A percentile compares a stretch with the other conserved stretches of the same genome.
Evolutionary conservation across 2,888 invertebrate species (phyloP).

Genomic region (Thumatha senex): DNA sequence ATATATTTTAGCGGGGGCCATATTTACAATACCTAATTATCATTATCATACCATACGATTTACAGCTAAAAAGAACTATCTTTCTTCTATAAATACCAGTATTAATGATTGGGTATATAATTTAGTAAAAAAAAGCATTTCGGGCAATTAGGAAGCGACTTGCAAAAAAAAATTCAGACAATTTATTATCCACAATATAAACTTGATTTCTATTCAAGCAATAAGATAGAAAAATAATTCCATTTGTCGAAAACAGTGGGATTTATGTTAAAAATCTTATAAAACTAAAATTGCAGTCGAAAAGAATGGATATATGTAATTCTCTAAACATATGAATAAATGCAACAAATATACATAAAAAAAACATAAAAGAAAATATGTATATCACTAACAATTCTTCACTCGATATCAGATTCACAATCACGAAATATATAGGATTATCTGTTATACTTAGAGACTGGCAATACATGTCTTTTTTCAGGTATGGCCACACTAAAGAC

Average conservation of each 20-base stretch:
- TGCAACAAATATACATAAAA: slow-evolving; percentile 76
- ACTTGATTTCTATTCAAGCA: background rate
- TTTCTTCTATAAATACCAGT: slow-evolving; percentile 29
- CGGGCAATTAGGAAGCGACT: slow-evolving; percentile 36
- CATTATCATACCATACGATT: slow-evolving; percentile 37
- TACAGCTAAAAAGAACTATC: slow-evolving; percentile 28
- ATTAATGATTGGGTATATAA: slow-evolving; percentile 14
- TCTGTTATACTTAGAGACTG: slow-evolving; percentile 10
- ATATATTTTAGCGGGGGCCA: slow-evolving; percentile 51
- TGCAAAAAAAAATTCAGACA: slow-evolving; percentile 11
- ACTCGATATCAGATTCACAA: slow-evolving; percentile 42
- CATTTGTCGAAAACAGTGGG: slow-evolving; percentile 33
- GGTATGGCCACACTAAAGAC: too few relatives aligned
- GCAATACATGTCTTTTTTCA: slow-evolving; percentile 7
- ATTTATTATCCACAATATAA: background rate
- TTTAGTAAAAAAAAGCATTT: slow-evolving; percentile 12
- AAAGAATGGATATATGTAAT: slow-evolving; percentile 29
- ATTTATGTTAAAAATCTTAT: slow-evolving; percentile 41
- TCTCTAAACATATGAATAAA: slow-evolving; percentile 60
- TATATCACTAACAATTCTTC: slow-evolving; percentile 43
- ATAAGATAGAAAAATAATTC: slow-evolving; percentile 8
- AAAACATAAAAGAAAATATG: slow-evolving; percentile 38
- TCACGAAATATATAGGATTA: slow-evolving; percentile 30
- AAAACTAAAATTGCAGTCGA: slow-evolving; percentile 56
- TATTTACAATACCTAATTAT: slow-evolving; percentile 77